phyloP scores from a whole-genome alignment of 2,113 vertebrate genomes.

The Salminus brasiliensis region DNA sequence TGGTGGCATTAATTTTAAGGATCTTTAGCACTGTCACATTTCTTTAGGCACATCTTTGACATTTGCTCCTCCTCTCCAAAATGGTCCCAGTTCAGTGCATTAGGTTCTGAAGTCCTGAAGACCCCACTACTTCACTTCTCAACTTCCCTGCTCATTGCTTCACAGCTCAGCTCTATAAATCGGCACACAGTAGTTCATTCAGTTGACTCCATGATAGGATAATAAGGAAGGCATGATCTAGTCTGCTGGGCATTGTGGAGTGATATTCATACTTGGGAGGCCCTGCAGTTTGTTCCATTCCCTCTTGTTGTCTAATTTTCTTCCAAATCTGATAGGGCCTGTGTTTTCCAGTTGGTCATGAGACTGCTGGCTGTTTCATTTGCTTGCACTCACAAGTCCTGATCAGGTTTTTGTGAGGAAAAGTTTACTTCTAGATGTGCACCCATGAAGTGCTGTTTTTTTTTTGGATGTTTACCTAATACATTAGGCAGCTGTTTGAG shows the following conservation, averaged over 20 bases:
- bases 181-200: conserved; percentile 49
- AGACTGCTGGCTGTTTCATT: conserved; percentile 49
- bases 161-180: conserved; percentile 17
- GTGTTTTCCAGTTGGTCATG: conserved; percentile 61
- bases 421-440: background rate
- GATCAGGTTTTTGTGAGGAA: background rate
- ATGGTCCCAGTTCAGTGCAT: background rate
- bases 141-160: background rate
- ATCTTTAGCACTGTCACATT: background rate
- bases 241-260: conserved; percentile 62
- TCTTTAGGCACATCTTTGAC: background rate
- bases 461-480: background rate
- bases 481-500: background rate
- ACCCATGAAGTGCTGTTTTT: background rate
- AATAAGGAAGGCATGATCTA: conserved; percentile 75
- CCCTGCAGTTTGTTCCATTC: conserved; percentile 58
- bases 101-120: too few species aligned
- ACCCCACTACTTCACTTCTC: background rate
- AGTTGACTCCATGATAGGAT: conserved; percentile 68
- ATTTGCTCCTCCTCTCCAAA: background rate
- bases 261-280: conserved; percentile 57
- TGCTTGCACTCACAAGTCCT: background rate
- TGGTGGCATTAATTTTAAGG: background rate
- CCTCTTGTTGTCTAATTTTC: conserved; percentile 63
- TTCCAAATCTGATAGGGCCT: conserved; percentile 59